Evolutionary conservation across 2,113 vertebrate species (phyloP), one percentile per base, ranked within the genome.

Genomic region (Cynoglossus semilaevis): DNA sequence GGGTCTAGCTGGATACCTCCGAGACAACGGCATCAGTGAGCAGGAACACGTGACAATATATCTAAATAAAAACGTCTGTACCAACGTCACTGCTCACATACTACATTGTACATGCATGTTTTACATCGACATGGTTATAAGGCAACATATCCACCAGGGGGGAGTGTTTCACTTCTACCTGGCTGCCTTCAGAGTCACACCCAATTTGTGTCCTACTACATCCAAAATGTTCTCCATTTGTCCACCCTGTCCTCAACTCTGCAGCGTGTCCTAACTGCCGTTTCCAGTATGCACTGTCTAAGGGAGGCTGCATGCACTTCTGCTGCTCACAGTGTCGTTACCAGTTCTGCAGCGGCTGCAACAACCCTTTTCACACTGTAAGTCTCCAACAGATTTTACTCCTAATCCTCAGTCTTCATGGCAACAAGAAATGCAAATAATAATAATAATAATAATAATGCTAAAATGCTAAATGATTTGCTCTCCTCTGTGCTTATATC

Each of bases 311-410:
- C 74, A 95, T 95, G 93, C 94, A 95, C 61, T 96, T 96, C 83
- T 92, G 90, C 76, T 96, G 94, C 62, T 92, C 93, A 11, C 94
- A 95, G 85, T 96, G 94, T 60, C 90, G 93, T 0, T 93, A 96
- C 81, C 92, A 95, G 85, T 96, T 95, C 87, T 96, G 94, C 90
- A 95, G 94, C 2, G 93, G 94, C 81, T 96, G 94, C 73, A 94
- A 95, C 83, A 94, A 93, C 63, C 80, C 93, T 17, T 95, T 96
- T 76, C 92, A 94, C 16, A 90, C 90, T 2, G 90, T 91, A 45
- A 87, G 89, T 78, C 50, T 11, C 15, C 15, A 36, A 37, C 38
- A 8, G 22, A 29, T 29, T 29, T 29, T 29, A 29, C 6, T 6
- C 6, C 22, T 29, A 29, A 29, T 29, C 22, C 6, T 29, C 6